Evolutionary conservation across 1,140 invertebrate genomes (phyloP).

Genomic region (Metopolophium dirhodum): DNA sequence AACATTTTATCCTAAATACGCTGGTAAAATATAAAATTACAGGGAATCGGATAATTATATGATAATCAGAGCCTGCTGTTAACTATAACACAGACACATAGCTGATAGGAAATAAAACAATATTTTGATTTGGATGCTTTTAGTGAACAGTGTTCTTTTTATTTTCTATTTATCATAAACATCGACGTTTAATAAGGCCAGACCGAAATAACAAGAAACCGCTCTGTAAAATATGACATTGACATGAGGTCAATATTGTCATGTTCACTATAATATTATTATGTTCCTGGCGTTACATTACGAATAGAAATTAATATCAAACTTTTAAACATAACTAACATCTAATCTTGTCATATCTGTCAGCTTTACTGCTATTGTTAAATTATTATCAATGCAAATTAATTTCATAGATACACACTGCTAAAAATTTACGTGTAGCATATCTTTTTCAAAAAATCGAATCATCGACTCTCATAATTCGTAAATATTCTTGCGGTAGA

Average conservation of each 20-base stretch:
- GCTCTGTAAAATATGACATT: background rate
- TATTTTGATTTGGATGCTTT: background rate
- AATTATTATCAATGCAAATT: background rate
- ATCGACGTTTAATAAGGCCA: background rate
- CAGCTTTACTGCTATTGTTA: background rate
- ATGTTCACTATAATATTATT: background rate
- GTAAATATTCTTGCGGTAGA: background rate
- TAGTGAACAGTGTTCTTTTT: background rate
- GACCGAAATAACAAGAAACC: background rate
- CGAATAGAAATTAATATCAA: conserved; percentile 6
- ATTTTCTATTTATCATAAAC: background rate
- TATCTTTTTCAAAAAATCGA: background rate
- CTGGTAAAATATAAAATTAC: background rate
- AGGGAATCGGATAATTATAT: background rate
- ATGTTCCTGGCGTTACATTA: background rate
- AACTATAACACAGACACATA: background rate
- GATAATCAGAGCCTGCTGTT: background rate
- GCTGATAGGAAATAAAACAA: background rate
- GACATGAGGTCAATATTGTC: background rate
- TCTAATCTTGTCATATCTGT: background rate
- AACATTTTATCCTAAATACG: background rate
- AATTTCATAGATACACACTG: background rate
- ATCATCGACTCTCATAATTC: background rate
- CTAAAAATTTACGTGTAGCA: background rate
- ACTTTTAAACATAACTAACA: background rate